Base-by-base conservation (phyloP, 2,888 invertebrate species). In the Agrotis clavis region DNA sequence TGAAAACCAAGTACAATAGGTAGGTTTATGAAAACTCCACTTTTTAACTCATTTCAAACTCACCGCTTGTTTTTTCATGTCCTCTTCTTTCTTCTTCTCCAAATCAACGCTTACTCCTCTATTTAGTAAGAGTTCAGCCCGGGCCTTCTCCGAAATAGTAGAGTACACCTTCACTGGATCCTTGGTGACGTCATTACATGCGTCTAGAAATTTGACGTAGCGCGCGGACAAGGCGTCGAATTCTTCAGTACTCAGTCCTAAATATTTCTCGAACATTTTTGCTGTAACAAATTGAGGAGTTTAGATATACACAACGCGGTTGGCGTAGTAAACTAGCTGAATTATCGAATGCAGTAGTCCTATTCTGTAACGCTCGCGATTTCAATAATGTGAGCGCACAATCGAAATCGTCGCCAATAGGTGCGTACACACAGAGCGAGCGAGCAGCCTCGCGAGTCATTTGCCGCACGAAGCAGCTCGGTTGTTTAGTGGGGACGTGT, bases 61-160 rank as follows among this genome's bases (percentile, higher is more conserved):
- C 65, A 91, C 91, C 71, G 87, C 88, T 1, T 89, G 91, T 61
- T 89, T 94, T 59, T 74, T 88, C 9, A 92, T 71, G 2, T 95
- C 94, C 0, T 94, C 94, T 0, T 91, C 89, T 48, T 94, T 95
- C 78, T 95, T 94, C 65, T 67, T 78, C 86, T 93, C 92, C 65
- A 95, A 71, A 0, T 89, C 87, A 35, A 56, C 76, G 77, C 93
- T 94, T 41, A 94, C 88, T 64, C 92, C 92, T 30, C 95, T 89
- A 13, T 93, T 93, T 11, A 95, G 83, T 0, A 79, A 14, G 19
- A 96, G 54, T 56, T 94, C 93, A 0, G 89, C 84, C 0, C 91
- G 0, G 2, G 82, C 78, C 19, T 85, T 86, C n/a, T 85, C 47
- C 0, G 78, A 7, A 0, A 95, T 64, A 0, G 90, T 85, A 0